Conservation (phyloP, 2,888 invertebrate genomes). For the Chymomyza amoena region DNA sequence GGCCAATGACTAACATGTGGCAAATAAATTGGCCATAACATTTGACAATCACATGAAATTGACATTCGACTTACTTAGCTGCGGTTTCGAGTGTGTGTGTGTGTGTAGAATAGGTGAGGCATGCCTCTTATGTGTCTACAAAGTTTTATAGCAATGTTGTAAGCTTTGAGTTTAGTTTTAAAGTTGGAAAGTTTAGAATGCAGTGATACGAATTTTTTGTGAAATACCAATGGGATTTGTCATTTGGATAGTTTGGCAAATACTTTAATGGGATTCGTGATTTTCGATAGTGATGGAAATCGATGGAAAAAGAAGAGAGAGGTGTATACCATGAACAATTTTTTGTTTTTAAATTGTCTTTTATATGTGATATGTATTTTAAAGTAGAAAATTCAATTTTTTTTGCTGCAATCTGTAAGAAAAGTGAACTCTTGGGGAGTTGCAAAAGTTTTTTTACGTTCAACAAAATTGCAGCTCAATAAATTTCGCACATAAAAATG, state of each 20-base stretch:
- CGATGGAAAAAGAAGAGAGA: too few species aligned
- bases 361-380: too few species aligned
- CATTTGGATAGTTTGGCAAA: neutral
- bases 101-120: neutral
- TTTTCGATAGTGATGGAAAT: neutral
- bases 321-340: too few species aligned
- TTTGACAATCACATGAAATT: constrained; percentile 25
- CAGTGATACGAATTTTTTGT: neutral
- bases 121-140: neutral
- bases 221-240: neutral
- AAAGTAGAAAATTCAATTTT: too few species aligned
- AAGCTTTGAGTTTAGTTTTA: neutral
- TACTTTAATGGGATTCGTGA: neutral
- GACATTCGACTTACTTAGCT: neutral
- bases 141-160: neutral
- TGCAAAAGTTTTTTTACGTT: too few species aligned
- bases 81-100: neutral
- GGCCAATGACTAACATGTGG: neutral
- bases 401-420: too few species aligned
- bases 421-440: too few species aligned
- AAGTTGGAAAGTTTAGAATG: neutral
- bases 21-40: constrained; percentile 41
- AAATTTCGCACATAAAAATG: too few species aligned
- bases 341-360: too few species aligned
- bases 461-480: too few species aligned